Evolutionary conservation across 2,797 vertebrate species (phyloP).

Genomic region (Characodon lateralis): DNA sequence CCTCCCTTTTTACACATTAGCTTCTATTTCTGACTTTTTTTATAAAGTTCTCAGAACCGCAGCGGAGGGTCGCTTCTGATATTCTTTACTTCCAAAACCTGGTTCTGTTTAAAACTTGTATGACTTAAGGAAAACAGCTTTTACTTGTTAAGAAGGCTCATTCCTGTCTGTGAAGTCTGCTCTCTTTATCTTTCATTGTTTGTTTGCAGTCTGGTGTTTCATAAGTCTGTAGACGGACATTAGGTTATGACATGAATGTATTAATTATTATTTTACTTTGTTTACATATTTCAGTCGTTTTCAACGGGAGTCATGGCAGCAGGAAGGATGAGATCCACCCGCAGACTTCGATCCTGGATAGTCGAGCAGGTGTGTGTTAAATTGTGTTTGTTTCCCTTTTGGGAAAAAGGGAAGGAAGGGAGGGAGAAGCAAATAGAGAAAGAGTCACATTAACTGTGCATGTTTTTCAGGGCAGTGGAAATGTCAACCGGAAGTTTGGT

Average conservation of each 20-base stretch:
- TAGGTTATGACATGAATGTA: background rate
- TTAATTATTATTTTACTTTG: background rate
- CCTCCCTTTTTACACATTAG: conserved; percentile 4
- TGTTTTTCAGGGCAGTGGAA: background rate
- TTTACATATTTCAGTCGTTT: background rate
- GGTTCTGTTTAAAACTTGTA: background rate
- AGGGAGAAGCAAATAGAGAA: background rate
- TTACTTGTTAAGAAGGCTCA: background rate
- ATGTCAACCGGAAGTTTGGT: background rate
- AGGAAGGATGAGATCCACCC: conserved; percentile 75
- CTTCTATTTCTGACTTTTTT: conserved; percentile 8
- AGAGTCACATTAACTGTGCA: background rate
- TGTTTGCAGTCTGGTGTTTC: background rate
- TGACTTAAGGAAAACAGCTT: fast-evolving
- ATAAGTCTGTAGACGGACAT: background rate
- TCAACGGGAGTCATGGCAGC: conserved; percentile 70
- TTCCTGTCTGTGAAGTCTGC: background rate
- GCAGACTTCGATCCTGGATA: conserved; percentile 86
- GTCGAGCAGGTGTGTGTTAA: conserved; percentile 82
- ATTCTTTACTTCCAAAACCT: background rate
- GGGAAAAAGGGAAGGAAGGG: fast-evolving
- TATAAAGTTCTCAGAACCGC: conserved; percentile 10
- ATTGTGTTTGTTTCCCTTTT: background rate
- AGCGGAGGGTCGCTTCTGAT: fast-evolving
- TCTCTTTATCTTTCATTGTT: fast-evolving